phyloP scores from a whole-genome alignment of 2,113 vertebrate genomes.

The Ctenodactylus gundi region DNA sequence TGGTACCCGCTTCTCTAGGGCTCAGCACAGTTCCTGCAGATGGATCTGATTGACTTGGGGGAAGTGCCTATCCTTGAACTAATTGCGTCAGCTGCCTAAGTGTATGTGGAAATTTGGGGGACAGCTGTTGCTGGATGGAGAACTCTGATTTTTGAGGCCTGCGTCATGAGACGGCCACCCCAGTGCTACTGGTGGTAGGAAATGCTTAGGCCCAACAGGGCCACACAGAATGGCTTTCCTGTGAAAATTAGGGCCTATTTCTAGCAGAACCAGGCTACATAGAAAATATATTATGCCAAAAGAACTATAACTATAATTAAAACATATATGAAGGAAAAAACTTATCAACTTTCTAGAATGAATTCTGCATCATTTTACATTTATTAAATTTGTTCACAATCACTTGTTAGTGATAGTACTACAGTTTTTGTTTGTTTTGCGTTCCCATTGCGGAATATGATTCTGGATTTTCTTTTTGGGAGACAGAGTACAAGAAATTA shows the following conservation, averaged over 20 bases:
- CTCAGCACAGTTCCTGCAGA: background rate
- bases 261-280: background rate
- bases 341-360: background rate
- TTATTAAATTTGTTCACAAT: background rate
- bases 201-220: background rate
- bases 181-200: background rate
- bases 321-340: constrained; percentile 4
- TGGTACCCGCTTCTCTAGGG: background rate
- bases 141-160: background rate
- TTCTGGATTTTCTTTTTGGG: background rate
- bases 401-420: background rate
- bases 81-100: background rate
- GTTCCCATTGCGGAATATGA: background rate
- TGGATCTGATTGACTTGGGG: background rate
- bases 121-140: background rate
- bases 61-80: background rate
- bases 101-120: background rate
- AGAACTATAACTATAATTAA: background rate
- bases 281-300: background rate
- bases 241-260: background rate
- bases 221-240: background rate
- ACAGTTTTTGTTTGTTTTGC: background rate
- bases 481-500: background rate
- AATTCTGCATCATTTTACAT: background rate
- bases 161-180: background rate